Evolutionary conservation across 1,140 invertebrate genomes (phyloP).

Genomic region (Brachionus paranguensis): DNA sequence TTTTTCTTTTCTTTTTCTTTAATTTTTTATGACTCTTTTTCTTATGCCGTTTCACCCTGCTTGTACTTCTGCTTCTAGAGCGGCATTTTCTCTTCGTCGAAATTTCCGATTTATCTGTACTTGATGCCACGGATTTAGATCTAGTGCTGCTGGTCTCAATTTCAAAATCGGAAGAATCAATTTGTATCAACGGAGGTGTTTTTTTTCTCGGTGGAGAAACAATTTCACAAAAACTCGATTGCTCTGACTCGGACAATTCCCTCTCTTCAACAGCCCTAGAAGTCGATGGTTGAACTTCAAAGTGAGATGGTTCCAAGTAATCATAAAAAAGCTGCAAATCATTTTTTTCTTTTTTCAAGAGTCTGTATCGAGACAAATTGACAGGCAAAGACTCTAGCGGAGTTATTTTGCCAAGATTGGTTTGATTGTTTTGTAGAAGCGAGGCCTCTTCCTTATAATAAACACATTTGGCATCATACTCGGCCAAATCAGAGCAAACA

Average conservation of each 20-base stretch:
- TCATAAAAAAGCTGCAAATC: not conserved
- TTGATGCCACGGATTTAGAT: not conserved
- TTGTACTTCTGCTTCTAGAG: not conserved
- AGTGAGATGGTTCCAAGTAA: not conserved
- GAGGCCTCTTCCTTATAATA: not conserved
- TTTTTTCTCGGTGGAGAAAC: conserved; percentile 17
- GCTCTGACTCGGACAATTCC: conserved; percentile 6
- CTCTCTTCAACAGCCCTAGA: not conserved
- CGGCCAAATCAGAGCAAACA: not conserved
- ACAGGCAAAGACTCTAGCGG: not conserved
- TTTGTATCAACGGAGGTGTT: not conserved
- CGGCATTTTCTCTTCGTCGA: not conserved
- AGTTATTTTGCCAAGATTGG: not conserved
- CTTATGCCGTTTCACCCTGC: not conserved
- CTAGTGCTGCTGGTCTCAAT: not conserved
- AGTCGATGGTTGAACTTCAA: not conserved
- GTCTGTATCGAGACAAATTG: conserved; percentile 20
- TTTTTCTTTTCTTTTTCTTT: not conserved
- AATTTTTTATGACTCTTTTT: conserved; percentile 29
- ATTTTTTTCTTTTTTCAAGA: not conserved
- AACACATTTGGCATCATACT: conserved; percentile 15
- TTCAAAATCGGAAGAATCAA: not conserved
- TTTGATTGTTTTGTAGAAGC: not conserved
- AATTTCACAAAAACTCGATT: conserved; percentile 34
- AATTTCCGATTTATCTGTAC: not conserved